Percentiles rank a stretch among this genome's conserved stretches.
These are phyloP conservation scores for Sialis lutaria DNA, from an alignment of 2,888 invertebrate genomes.

Conservation along the genomic window DNA sequence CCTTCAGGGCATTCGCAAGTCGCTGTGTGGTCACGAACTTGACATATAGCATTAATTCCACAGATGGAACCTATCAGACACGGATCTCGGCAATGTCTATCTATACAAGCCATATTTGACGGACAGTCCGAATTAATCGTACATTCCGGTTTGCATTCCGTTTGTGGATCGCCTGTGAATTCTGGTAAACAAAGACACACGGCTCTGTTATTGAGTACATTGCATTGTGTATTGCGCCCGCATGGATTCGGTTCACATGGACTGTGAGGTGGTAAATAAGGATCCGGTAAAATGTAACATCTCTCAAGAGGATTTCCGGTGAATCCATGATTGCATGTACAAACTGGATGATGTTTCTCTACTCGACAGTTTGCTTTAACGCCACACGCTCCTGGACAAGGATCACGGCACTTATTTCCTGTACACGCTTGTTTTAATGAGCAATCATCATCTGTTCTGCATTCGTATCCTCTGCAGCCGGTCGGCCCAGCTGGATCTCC, in stretches of 20 bases:
- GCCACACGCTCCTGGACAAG: conserved; percentile 70
- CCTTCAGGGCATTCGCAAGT: conserved; percentile 62
- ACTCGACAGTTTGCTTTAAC: conserved; percentile 54
- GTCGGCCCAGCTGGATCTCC: conserved; percentile 55
- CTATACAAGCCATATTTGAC: conserved; percentile 53
- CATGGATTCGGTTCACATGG: conserved; percentile 63
- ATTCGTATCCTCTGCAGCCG: conserved; percentile 66
- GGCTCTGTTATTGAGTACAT: conserved; percentile 47
- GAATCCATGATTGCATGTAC: conserved; percentile 52
- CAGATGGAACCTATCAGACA: conserved; percentile 53
- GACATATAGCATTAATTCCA: conserved; percentile 64
- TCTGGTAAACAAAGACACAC: conserved; percentile 61
- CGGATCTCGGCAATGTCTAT: conserved; percentile 56
- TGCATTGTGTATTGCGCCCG: conserved; percentile 63
- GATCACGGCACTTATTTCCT: conserved; percentile 62
- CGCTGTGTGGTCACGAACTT: conserved; percentile 67
- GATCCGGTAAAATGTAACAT: conserved; percentile 40
- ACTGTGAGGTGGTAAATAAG: conserved; percentile 33
- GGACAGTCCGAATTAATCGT: conserved; percentile 69
- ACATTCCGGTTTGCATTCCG: conserved; percentile 64
- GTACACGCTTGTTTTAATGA: conserved; percentile 54
- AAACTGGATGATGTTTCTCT: conserved; percentile 64
- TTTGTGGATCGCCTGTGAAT: conserved; percentile 61
- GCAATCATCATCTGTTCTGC: conserved; percentile 66
- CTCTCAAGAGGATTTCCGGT: conserved; percentile 62